Evolutionary conservation across 2,797 vertebrate species (phyloP).

Genomic region (Lerista edwardsae): DNA sequence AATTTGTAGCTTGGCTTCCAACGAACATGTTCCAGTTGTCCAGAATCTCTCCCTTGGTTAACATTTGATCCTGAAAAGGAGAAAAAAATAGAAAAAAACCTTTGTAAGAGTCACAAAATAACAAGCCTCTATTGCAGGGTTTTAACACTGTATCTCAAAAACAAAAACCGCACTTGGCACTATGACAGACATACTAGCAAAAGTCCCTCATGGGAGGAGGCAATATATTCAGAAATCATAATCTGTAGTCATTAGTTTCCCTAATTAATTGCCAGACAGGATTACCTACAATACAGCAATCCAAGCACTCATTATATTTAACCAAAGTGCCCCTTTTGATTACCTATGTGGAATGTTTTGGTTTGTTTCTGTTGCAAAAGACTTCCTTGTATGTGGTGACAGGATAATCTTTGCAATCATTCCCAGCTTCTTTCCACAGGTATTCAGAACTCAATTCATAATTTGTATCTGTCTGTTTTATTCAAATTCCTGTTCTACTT

Average conservation of each 20-base stretch:
- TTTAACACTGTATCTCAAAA: conserved; percentile 15
- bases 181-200: background rate
- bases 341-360: conserved; percentile 5
- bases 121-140: background rate
- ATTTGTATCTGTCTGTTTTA: background rate
- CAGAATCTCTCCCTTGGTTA: conserved; percentile 94
- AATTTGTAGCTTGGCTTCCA: conserved; percentile 98
- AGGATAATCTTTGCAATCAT: background rate
- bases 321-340: conserved; percentile 25
- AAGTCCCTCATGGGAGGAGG: background rate
- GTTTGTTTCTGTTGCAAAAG: background rate
- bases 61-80: conserved; percentile 85
- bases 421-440: background rate
- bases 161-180: background rate
- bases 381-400: background rate
- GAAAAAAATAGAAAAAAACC: conserved; percentile 41
- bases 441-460: background rate
- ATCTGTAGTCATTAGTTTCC: background rate
- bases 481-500: background rate
- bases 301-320: background rate
- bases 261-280: background rate
- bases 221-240: conserved; percentile 12
- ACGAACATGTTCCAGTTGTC: conserved; percentile 99
- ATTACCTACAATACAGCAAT: background rate
- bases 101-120: background rate